A percentile compares a stretch with the other conserved stretches of the same genome.
These are phyloP conservation scores for Yasuhikotakia modesta DNA, from an alignment of 2,797 vertebrate genomes.

Conservation along the genomic window DNA sequence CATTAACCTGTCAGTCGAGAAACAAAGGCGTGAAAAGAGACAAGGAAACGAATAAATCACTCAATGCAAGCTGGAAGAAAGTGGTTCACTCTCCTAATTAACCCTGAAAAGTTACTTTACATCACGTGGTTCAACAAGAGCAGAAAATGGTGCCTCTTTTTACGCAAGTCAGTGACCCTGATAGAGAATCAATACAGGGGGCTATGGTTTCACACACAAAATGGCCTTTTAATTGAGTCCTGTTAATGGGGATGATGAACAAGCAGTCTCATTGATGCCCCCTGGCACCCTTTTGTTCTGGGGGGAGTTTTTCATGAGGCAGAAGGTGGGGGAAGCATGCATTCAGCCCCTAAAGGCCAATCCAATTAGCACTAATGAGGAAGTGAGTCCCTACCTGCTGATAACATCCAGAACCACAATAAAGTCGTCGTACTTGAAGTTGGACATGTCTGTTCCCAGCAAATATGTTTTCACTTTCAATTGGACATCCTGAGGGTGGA, in stretches of 20 bases:
- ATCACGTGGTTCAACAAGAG: slow-evolving; percentile 21
- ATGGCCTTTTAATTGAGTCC: slow-evolving; percentile 55
- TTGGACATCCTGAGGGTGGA: slow-evolving; percentile 88
- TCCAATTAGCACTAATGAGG: slow-evolving; percentile 61
- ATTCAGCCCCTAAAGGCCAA: slow-evolving; percentile 25
- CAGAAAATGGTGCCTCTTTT: slow-evolving; percentile 32
- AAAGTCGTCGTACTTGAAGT: slow-evolving; percentile 99
- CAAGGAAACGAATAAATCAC: not conserved
- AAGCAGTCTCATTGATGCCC: slow-evolving; percentile 54
- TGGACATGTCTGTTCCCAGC: slow-evolving; percentile 96
- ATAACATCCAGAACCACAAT: slow-evolving; percentile 97
- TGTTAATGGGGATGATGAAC: slow-evolving; percentile 42
- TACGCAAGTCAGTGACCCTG: slow-evolving; percentile 42
- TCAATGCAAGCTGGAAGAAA: not conserved
- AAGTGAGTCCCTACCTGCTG: slow-evolving; percentile 84
- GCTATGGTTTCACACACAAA: slow-evolving; percentile 31
- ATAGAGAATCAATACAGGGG: slow-evolving; percentile 36
- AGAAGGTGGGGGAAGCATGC: not conserved
- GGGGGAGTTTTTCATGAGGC: slow-evolving; percentile 26
- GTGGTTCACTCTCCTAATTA: slow-evolving; percentile 43
- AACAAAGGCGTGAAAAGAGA: not conserved
- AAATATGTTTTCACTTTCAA: slow-evolving; percentile 97
- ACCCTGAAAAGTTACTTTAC: slow-evolving; percentile 41
- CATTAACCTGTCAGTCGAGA: slow-evolving; percentile 82
- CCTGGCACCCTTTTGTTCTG: slow-evolving; percentile 17